These are phyloP conservation scores for Spizaetus ornatus DNA, from an alignment of 2,113 vertebrate genomes.

Conservation along the genomic window DNA sequence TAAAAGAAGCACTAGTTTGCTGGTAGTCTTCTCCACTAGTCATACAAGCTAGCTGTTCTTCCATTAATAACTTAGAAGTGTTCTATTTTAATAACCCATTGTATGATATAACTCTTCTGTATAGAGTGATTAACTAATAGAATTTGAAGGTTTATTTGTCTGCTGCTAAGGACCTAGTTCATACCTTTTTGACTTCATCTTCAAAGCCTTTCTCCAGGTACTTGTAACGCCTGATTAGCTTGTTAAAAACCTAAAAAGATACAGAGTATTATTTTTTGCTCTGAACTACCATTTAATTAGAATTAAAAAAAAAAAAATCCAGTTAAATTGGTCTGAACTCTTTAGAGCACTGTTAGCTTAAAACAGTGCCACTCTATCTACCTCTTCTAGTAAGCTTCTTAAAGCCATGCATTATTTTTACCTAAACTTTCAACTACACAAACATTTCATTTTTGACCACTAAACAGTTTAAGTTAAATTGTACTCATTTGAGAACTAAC, in stretches of 20 bases:
- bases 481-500: constrained; percentile 63
- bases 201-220: constrained; percentile 99
- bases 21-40: neutral
- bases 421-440: neutral
- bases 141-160: neutral
- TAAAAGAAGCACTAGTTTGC: neutral
- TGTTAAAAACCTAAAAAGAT: constrained; percentile 93
- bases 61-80: neutral
- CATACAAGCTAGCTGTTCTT: neutral
- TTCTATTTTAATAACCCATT: neutral
- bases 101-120: neutral
- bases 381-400: neutral
- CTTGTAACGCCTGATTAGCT: constrained; percentile 99
- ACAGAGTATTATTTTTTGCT: neutral
- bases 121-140: neutral
- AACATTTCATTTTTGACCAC: neutral
- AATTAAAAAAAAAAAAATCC: neutral
- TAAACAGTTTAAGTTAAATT: neutral
- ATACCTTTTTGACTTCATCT: constrained; percentile 99
- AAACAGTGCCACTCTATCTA: neutral
- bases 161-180: neutral
- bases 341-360: neutral
- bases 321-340: neutral
- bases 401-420: neutral
- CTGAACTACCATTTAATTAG: neutral